Base-by-base conservation (phyloP, 1,140 invertebrate species). In the Drosophila seguyi region DNA sequence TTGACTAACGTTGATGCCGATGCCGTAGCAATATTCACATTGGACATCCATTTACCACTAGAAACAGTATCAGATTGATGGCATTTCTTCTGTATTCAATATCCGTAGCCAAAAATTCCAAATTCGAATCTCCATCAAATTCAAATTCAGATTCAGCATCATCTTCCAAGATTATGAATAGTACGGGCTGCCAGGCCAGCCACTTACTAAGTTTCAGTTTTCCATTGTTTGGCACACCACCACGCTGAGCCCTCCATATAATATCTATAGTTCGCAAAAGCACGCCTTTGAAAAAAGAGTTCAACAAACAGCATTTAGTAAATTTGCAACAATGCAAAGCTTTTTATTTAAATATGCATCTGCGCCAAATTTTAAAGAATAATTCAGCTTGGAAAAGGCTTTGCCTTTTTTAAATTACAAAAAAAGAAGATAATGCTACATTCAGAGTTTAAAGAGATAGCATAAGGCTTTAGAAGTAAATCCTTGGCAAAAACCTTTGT, bases 91-190 rank as follows among this genome's bases (percentile, higher is more conserved):
- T 10, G 18, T 18, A 29, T 39, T 61, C 42, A 22, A 62, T 71
- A 50, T 66, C 59, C 44, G 42, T 50, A 57, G 48, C 47, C 44
- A 42, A 86, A 86, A 81, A 85, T 74, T 81, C 73, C 60, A 79
- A 85, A 80, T 77, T 80, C 50, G 55, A 63, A 39, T 75, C 36
- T 55, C 38, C 56, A 63, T 22, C 14, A 60, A 61, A 53, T 60
- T 65, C 44, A 57, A 48, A 44, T 56, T 44, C 48, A 47, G 62
- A 22, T 34, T 53, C 48, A 57, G 20, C 29, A 55, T 47, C 11
- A 55, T 48, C 68, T 50, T 72, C 36, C 5, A 11, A 55, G 25
- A 38, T 38, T 34, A 55, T 36, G 8, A 53, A 25, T 55, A 38
- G 52, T 16, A 38, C 22, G 10, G 50, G 59, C 45, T 52, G 27